Base-by-base conservation (phyloP, 2,113 vertebrate genomes). In the Campylorhamphus procurvoides region DNA sequence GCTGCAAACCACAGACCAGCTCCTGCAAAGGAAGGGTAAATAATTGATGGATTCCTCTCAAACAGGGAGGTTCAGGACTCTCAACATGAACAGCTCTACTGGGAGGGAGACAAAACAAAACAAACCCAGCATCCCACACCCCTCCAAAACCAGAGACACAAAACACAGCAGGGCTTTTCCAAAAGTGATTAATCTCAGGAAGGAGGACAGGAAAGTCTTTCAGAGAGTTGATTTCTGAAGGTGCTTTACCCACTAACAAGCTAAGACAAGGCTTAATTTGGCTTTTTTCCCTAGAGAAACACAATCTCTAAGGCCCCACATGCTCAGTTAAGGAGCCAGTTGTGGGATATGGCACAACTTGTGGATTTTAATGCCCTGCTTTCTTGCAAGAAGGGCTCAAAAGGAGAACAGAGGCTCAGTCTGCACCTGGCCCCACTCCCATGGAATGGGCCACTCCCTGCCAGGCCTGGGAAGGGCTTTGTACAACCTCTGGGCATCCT, bases 361-460 rank as follows among this genome's bases (percentile, higher is more conserved):
- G 28, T 4, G 31, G 46, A 53, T 73, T 73, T 77, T 64, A 47
- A 62, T 9, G 33, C 42, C 42, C 44, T 69, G 11, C 15, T 46
- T 78, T 47, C 86, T 58, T 80, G 52, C 37, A 80, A 47, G 49
- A 72, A 72, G 16, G 16, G 35, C 52, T 68, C 62, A 46, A 63
- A 55, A 72, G 19, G n/a, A 79, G 18, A 78, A 9, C 27, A 60
- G 62, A 77, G 14, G 46, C 24, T 89, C 4, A 0, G 0, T 31
- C 4, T 68, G 49, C 63, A 50, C 40, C 40, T 46, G 46, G 46
- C 18, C 20, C 19, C 46, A 2, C 52, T 39, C 59, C 47, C 22
- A 25, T 0, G 0, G 66, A 78, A 87, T 0, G 15, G 33, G n/a
- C 31, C 58, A 49, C 23, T 56, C 27, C 4, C 14, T 72, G 8